phyloP scores from a whole-genome alignment of 2,113 vertebrate species.

The Ctenomys sociabilis region DNA sequence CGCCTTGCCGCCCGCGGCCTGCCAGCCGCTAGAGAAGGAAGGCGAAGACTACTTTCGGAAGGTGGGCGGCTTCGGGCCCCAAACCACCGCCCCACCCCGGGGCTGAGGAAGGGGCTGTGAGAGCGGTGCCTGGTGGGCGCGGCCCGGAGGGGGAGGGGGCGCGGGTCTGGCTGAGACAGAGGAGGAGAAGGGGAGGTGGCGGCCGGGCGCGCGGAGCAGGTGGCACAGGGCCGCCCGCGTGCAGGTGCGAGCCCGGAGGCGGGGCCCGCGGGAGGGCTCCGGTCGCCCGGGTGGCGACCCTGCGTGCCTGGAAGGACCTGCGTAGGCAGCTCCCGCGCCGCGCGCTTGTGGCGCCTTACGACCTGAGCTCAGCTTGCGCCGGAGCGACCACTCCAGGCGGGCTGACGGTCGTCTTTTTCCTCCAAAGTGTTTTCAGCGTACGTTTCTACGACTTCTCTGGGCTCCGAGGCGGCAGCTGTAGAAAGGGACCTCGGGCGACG shows the following conservation, averaged over 20 bases:
- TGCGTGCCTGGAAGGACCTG: background rate
- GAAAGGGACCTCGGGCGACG: background rate
- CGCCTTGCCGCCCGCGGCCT: slow-evolving; percentile 75
- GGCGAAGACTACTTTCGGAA: slow-evolving; percentile 86
- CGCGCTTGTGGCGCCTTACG: background rate
- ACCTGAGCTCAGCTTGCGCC: background rate
- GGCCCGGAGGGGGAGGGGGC: slow-evolving; percentile 27
- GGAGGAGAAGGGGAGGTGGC: background rate
- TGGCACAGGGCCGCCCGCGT: background rate
- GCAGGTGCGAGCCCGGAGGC: slow-evolving; percentile 22
- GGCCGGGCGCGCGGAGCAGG: background rate
- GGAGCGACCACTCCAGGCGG: background rate
- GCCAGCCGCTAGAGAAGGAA: slow-evolving; percentile 72
- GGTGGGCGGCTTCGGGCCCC: slow-evolving; percentile 73
- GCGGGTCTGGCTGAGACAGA: background rate
- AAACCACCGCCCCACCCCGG: rapidly evolving
- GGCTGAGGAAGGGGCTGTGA: background rate
- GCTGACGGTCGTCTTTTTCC: background rate
- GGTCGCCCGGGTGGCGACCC: background rate
- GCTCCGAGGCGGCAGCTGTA: background rate
- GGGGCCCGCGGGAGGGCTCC: background rate
- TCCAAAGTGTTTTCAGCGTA: background rate
- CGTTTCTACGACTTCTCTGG: background rate
- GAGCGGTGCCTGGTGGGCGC: background rate
- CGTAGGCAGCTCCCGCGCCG: background rate